Conservation (phyloP, 2,113 vertebrate species). For the Colistium nudipinnis region DNA sequence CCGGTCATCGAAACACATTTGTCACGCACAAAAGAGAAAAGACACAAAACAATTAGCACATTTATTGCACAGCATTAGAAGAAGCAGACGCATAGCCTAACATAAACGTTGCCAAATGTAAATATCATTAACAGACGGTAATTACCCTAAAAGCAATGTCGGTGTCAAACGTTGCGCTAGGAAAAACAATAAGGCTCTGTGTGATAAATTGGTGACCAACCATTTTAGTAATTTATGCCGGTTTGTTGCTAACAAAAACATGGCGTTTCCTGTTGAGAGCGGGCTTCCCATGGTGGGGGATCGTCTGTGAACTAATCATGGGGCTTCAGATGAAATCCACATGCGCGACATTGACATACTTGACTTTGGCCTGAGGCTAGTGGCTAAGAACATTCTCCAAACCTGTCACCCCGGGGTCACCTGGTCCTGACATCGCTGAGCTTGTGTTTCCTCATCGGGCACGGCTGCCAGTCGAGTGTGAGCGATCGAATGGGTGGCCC, state of each 20-base stretch:
- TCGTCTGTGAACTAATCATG: conserved; percentile 54
- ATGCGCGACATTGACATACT: conserved; percentile 66
- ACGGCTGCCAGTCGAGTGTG: conserved; percentile 39
- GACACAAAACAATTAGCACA: conserved; percentile 61
- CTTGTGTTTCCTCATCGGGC: conserved; percentile 62
- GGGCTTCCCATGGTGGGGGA: conserved; percentile 57
- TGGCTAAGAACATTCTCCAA: conserved; percentile 47
- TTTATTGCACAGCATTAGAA: conserved; percentile 70
- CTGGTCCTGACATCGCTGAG: conserved; percentile 64
- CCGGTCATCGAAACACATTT: conserved; percentile 17
- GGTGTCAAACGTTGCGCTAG: conserved; percentile 4
- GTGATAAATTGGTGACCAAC: conserved; percentile 50
- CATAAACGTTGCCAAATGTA: conserved; percentile 44
- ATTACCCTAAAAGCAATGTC: conserved; percentile 46
- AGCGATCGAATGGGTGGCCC: conserved; percentile 19
- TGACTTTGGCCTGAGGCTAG: conserved; percentile 61
- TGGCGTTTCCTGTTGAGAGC: conserved; percentile 59
- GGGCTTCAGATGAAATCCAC: conserved; percentile 75
- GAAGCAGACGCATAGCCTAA: conserved; percentile 34
- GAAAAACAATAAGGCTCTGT: conserved; percentile 45
- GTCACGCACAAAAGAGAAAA: conserved; percentile 48
- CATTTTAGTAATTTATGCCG: conserved; percentile 64
- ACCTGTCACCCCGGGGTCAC: conserved; percentile 66
- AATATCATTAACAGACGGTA: conserved; percentile 59
- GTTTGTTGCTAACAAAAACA: conserved; percentile 74